Conservation (phyloP, 2,113 vertebrate genomes). For the Ranitomeya variabilis region DNA sequence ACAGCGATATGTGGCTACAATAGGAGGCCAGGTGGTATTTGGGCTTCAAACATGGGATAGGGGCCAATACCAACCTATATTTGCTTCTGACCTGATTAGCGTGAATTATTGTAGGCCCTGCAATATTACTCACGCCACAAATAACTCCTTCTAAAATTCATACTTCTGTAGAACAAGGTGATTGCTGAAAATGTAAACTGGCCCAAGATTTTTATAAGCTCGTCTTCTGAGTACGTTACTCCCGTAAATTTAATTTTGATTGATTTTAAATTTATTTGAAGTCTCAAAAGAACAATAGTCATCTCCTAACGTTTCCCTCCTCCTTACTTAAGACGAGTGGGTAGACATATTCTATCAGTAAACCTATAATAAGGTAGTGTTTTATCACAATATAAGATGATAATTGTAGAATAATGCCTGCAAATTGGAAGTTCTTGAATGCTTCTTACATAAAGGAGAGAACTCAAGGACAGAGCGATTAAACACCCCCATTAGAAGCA, state of each 20-base stretch:
- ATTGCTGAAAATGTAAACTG: background rate
- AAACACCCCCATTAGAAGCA: constrained; percentile 25
- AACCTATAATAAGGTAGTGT: background rate
- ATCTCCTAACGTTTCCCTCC: background rate
- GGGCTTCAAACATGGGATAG: background rate
- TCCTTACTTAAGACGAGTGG: background rate
- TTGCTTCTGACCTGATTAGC: background rate
- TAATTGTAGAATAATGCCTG: constrained; percentile 36
- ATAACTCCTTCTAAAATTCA: background rate
- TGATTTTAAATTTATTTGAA: background rate
- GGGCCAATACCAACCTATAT: background rate
- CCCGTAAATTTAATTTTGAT: background rate
- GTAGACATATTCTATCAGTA: constrained; percentile 10
- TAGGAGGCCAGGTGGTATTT: background rate
- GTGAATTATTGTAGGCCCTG: background rate
- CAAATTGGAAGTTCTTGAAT: background rate
- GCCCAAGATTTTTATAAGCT: too few species aligned
- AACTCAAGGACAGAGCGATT: constrained; percentile 28
- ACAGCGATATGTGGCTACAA: background rate
- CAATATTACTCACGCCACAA: background rate
- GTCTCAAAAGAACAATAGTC: background rate
- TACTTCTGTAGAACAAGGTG: too few species aligned
- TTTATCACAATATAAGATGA: constrained; percentile 11
- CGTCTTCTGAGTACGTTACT: background rate
- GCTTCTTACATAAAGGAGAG: constrained; percentile 3